phyloP scores from a whole-genome alignment of 2,797 vertebrate genomes.

The Myotis vivesi region DNA sequence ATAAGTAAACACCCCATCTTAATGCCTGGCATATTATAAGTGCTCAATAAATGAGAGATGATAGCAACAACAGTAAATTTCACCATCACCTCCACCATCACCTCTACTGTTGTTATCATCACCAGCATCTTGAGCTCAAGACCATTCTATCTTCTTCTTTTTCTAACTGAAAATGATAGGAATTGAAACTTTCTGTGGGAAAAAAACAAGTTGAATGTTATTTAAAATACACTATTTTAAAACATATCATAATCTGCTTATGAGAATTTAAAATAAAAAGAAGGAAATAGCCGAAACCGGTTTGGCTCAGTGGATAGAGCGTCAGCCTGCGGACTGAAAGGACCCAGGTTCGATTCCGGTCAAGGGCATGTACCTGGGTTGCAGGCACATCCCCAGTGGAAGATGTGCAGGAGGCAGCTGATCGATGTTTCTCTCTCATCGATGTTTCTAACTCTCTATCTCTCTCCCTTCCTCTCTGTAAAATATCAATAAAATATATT shows the following conservation, averaged over 20 bases:
- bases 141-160: not conserved
- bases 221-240: not conserved
- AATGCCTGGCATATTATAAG: not conserved
- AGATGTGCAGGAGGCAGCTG: too few species aligned
- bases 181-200: not conserved
- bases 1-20: not conserved
- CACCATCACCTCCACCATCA: not conserved
- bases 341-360: too few species aligned
- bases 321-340: too few species aligned
- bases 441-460: too few species aligned
- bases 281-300: too few species aligned
- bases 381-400: too few species aligned
- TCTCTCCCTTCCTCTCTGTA: too few species aligned
- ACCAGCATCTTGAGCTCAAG: not conserved
- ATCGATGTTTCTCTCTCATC: too few species aligned
- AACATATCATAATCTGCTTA: not conserved
- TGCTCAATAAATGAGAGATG: not conserved
- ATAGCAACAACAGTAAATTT: not conserved
- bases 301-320: too few species aligned
- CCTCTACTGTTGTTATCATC: too few species aligned
- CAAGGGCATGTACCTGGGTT: too few species aligned
- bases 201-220: not conserved
- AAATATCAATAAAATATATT: too few species aligned
- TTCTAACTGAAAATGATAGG: not conserved
- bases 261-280: not conserved